Percentiles rank a stretch among this genome's conserved stretches.
Evolutionary conservation across 2,888 invertebrate species (phyloP).

Genomic region (Gasteruption jaculator): DNA sequence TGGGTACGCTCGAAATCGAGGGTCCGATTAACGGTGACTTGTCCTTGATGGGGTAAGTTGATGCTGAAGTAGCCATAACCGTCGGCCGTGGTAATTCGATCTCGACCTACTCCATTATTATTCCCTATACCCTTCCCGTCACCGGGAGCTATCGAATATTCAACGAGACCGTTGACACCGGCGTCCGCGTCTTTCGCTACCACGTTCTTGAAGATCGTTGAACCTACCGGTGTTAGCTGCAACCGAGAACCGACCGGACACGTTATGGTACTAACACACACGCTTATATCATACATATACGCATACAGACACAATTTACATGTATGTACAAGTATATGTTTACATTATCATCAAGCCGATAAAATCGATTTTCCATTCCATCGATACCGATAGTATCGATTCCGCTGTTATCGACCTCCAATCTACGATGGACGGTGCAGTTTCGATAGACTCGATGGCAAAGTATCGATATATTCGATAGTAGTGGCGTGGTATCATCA

Average conservation of each 20-base stretch:
- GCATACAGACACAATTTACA: too few species aligned
- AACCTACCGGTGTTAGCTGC: constrained; percentile 82
- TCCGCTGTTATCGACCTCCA: too few species aligned
- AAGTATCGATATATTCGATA: too few species aligned
- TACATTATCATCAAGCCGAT: too few species aligned
- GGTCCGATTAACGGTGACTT: constrained; percentile 79
- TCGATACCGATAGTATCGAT: too few species aligned
- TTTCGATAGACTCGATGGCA: too few species aligned
- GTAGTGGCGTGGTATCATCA: too few species aligned
- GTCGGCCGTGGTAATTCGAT: constrained; percentile 64
- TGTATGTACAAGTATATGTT: too few species aligned
- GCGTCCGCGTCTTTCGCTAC: constrained; percentile 79
- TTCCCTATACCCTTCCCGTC: constrained; percentile 55
- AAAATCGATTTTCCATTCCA: too few species aligned
- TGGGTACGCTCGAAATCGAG: constrained; percentile 86
- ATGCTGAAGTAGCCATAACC: constrained; percentile 82
- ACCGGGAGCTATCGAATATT: constrained; percentile 78
- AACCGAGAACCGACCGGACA: constrained; percentile 36
- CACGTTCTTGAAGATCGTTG: constrained; percentile 79
- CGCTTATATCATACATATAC: too few species aligned
- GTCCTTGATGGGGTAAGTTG: constrained; percentile 83
- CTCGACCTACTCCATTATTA: constrained; percentile 58
- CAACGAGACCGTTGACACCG: constrained; percentile 83
- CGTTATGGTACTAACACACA: too few species aligned
- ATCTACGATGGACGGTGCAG: too few species aligned